These are phyloP conservation scores for Drosophila mercatorum DNA, from an alignment of 2,888 invertebrate species.

Conservation along the genomic window DNA sequence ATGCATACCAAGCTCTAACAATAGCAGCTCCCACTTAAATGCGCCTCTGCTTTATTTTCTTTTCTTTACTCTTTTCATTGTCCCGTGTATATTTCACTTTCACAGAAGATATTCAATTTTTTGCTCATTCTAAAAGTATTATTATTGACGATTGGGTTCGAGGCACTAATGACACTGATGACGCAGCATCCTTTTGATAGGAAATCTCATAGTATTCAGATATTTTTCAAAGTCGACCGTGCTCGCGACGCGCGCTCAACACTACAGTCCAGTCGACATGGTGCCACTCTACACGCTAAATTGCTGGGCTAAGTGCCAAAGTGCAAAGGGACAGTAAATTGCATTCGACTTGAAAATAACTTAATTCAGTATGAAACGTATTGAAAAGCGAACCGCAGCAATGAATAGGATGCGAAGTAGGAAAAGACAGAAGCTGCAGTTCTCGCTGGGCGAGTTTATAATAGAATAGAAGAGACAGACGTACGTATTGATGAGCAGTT, in stretches of 20 bases:
- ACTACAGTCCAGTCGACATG: neutral
- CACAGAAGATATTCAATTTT: neutral
- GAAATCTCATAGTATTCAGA: neutral
- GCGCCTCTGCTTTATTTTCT: neutral
- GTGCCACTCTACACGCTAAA: constrained; percentile 16
- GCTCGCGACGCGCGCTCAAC: neutral
- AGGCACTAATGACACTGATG: neutral
- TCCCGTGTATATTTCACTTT: neutral
- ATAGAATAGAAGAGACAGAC: too few relatives aligned
- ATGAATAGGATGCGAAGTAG: constrained; percentile 16
- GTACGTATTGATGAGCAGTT: too few relatives aligned
- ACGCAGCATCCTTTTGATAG: too few relatives aligned
- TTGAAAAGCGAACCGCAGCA: constrained; percentile 41
- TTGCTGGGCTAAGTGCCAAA: constrained; percentile 53
- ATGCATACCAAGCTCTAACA: constrained; percentile 14
- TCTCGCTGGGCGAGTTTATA: neutral
- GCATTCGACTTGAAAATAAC: too few relatives aligned
- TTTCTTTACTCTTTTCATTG: neutral
- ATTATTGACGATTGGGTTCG: neutral
- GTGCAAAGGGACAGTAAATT: constrained; percentile 6
- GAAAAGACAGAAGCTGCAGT: constrained; percentile 7
- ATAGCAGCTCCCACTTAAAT: constrained; percentile 2
- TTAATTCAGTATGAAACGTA: too few relatives aligned
- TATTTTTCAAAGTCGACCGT: neutral
- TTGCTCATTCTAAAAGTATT: neutral